A percentile compares a stretch with the other conserved stretches of the same genome.
phyloP scores from a whole-genome alignment of 2,797 vertebrate species.

The Typhlichthys subterraneus region DNA sequence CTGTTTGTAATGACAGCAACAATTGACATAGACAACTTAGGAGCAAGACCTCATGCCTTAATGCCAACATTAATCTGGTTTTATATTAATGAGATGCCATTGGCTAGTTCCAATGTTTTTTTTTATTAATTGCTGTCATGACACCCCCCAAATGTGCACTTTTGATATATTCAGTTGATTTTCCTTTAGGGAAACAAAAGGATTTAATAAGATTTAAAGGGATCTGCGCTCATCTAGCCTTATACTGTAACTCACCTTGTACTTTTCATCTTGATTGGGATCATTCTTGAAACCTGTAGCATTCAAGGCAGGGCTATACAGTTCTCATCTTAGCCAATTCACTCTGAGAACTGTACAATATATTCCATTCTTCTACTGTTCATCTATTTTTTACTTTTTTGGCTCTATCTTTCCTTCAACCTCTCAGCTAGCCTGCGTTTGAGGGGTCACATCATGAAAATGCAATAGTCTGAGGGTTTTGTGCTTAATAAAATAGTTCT shows the following conservation, averaged over 20 bases:
- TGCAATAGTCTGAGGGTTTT: too few species aligned
- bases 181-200: constrained; percentile 70
- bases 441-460: too few species aligned
- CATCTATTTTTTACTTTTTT: constrained; percentile 1
- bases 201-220: constrained; percentile 81
- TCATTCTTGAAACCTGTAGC: constrained; percentile 65
- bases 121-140: constrained; percentile 63
- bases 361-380: not conserved
- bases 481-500: too few species aligned
- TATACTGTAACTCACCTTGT: constrained; percentile 48
- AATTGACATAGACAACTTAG: constrained; percentile 38
- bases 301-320: constrained; percentile 48
- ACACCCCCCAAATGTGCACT: constrained; percentile 53
- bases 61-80: constrained; percentile 42
- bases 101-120: constrained; percentile 69
- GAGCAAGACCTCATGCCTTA: constrained; percentile 54
- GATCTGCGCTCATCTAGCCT: constrained; percentile 72
- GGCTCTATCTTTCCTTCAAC: not conserved
- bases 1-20: constrained; percentile 25
- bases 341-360: constrained; percentile 5
- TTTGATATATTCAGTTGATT: constrained; percentile 63
- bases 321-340: not conserved
- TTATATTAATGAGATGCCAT: constrained; percentile 67
- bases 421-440: not conserved
- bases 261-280: constrained; percentile 76